phyloP scores from a whole-genome alignment of 2,888 invertebrate genomes.

The Rhaphigaster nebulosa region DNA sequence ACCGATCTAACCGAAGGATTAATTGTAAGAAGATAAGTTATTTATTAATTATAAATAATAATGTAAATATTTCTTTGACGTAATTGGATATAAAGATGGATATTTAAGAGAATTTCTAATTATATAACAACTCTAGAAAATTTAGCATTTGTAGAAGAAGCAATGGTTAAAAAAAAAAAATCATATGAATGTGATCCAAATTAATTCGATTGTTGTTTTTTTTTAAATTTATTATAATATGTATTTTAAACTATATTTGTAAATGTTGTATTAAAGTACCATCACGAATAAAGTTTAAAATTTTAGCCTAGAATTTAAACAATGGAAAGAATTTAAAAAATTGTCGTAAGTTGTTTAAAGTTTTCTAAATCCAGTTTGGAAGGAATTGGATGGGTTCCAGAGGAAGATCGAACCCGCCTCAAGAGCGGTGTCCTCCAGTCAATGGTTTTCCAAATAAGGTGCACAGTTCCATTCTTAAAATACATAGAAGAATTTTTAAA shows the following conservation, averaged over 20 bases:
- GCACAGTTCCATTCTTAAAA: neutral
- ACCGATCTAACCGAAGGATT: no score
- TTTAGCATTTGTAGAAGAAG: no score
- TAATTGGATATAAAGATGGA: no score
- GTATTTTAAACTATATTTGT: neutral
- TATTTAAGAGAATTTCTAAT: no score
- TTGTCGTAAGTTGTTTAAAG: neutral
- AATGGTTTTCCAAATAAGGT: neutral
- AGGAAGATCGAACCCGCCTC: conserved; percentile 4
- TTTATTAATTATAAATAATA: no score
- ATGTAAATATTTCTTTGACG: no score
- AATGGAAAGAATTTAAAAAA: neutral
- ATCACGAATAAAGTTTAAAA: neutral
- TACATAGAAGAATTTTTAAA: neutral
- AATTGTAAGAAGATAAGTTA: no score
- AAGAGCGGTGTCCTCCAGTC: neutral
- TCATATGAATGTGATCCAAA: neutral
- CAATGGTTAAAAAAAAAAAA: neutral
- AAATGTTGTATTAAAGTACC: neutral
- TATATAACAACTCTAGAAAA: no score
- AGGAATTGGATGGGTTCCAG: conserved; percentile 44
- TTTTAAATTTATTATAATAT: neutral
- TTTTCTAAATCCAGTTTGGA: conserved; percentile 45
- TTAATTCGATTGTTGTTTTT: no score
- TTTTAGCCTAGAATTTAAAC: neutral